A percentile compares a stretch with the other conserved stretches of the same genome.
phyloP scores from a whole-genome alignment of 1,140 invertebrate species.

The Berghia stephanieae region DNA sequence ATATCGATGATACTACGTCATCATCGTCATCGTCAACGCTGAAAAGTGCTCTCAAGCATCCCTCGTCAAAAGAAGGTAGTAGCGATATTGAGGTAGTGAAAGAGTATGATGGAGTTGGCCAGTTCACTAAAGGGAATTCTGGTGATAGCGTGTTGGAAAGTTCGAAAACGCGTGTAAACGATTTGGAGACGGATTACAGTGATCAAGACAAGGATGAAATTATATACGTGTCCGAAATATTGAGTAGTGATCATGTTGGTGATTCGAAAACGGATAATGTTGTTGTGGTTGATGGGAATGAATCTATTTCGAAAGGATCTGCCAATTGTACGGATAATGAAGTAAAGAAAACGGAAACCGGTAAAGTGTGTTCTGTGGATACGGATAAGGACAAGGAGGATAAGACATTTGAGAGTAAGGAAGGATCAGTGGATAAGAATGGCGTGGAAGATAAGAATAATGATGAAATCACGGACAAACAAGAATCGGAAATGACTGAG shows the following conservation, averaged over 20 bases:
- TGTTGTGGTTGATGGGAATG: too few relatives aligned
- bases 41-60: not conserved
- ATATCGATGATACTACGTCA: not conserved
- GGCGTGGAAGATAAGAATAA: constrained; percentile 4
- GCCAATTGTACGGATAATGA: too few relatives aligned
- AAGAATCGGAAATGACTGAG: too few relatives aligned
- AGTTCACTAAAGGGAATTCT: not conserved
- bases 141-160: too few relatives aligned
- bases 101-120: not conserved
- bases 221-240: not conserved
- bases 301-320: too few relatives aligned
- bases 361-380: not conserved
- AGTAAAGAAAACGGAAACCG: too few relatives aligned
- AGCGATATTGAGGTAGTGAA: not conserved
- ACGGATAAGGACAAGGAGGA: not conserved
- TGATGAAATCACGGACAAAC: too few relatives aligned
- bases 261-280: too few relatives aligned
- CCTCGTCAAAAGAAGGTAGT: not conserved
- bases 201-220: not conserved
- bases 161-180: too few relatives aligned
- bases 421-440: not conserved
- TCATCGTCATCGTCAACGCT: not conserved
- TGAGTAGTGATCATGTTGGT: too few relatives aligned
- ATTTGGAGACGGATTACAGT: not conserved
- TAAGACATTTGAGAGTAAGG: not conserved